phyloP scores from a whole-genome alignment of 2,113 vertebrate species.

The Glareola pratincola region DNA sequence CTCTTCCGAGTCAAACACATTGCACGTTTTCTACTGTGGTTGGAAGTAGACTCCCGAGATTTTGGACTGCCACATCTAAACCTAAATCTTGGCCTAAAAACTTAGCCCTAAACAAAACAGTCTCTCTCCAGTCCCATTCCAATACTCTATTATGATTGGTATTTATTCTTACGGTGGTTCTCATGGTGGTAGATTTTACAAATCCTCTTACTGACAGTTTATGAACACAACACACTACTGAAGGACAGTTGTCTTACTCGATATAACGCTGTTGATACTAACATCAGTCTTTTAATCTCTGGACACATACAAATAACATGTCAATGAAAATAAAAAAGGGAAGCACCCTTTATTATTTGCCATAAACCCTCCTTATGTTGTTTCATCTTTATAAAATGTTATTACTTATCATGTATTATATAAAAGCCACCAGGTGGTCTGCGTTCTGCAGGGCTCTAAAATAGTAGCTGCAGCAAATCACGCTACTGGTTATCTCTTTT shows the following conservation, averaged over 20 bases:
- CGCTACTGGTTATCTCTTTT: not conserved
- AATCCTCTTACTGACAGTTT: not conserved
- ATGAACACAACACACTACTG: not conserved
- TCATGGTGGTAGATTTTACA: not conserved
- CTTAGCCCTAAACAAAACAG: not conserved
- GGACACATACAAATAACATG: not conserved
- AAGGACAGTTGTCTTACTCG: not conserved
- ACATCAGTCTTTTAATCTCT: not conserved
- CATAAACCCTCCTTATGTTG: not conserved
- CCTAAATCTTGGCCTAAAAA: not conserved
- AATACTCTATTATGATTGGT: not conserved
- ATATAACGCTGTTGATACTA: not conserved
- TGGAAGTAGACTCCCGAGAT: not conserved
- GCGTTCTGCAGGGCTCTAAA: not conserved
- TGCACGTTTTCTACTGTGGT: not conserved
- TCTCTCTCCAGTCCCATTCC: not conserved
- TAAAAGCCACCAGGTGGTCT: not conserved
- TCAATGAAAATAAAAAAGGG: not conserved
- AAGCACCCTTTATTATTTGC: not conserved
- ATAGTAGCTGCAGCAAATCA: not conserved
- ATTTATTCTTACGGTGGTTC: not conserved
- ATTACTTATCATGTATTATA: not conserved
- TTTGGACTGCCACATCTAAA: not conserved
- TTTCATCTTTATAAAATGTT: not conserved
- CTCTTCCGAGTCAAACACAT: not conserved